Conservation (phyloP, 2,888 invertebrate species). For the Nineta flava region DNA sequence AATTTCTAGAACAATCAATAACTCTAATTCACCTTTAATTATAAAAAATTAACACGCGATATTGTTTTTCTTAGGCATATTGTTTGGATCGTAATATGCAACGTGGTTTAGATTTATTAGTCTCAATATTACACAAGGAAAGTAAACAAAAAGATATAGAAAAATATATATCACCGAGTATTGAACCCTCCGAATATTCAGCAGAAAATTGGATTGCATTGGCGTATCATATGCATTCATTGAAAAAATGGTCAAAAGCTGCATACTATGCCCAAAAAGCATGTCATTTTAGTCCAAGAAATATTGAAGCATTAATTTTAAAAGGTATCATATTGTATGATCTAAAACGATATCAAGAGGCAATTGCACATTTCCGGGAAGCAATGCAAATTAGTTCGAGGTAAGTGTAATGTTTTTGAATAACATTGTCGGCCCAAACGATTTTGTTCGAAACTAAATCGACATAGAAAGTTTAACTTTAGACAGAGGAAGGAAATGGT, state of each 20-base stretch:
- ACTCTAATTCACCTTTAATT: no score
- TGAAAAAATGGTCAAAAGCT: slow-evolving; percentile 48
- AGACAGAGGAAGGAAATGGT: no score
- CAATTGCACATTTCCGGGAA: slow-evolving; percentile 47
- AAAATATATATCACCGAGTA: slow-evolving; percentile 32
- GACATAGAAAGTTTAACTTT: neutral
- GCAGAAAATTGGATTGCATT: slow-evolving; percentile 63
- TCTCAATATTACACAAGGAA: slow-evolving; percentile 41
- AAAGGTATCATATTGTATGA: slow-evolving; percentile 53
- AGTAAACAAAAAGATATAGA: slow-evolving; percentile 43
- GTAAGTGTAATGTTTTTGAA: slow-evolving; percentile 2
- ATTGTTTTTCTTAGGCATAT: slow-evolving; percentile 27
- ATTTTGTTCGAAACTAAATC: neutral
- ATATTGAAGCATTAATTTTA: slow-evolving; percentile 55
- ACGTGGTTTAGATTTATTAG: slow-evolving; percentile 46
- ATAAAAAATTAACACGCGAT: neutral
- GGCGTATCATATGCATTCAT: slow-evolving; percentile 50
- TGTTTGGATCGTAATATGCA: slow-evolving; percentile 35
- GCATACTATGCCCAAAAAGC: slow-evolving; percentile 61
- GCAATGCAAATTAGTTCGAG: slow-evolving; percentile 41
- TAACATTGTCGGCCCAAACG: neutral
- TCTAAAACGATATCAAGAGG: slow-evolving; percentile 48
- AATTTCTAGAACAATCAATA: neutral
- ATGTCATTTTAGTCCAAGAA: slow-evolving; percentile 41
- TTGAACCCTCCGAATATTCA: slow-evolving; percentile 28